Conservation (phyloP, 2,113 vertebrate species). For the Neotoma lepida region DNA sequence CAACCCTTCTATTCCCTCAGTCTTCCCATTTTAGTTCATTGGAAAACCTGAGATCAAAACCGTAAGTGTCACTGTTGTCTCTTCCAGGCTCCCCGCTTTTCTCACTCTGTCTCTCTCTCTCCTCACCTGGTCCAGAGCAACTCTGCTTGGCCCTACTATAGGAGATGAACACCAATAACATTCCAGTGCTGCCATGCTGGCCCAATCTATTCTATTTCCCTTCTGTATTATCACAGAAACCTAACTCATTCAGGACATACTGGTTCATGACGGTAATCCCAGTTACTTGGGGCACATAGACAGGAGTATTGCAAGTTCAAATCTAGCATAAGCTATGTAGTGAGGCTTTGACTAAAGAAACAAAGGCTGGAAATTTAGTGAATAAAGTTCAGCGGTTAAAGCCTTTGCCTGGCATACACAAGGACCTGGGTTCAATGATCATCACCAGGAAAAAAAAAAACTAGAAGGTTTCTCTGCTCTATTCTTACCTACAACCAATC, state of each 20-base stretch:
- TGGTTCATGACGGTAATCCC: not conserved
- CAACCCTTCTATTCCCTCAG: not conserved
- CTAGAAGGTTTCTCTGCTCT: not conserved
- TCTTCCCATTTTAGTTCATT: not conserved
- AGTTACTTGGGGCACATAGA: not conserved
- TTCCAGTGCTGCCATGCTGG: not conserved
- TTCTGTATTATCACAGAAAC: not conserved
- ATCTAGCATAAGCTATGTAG: not conserved
- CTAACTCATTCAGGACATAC: not conserved
- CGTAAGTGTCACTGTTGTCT: not conserved
- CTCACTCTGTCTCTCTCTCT: not conserved
- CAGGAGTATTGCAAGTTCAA: not conserved
- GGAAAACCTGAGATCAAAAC: slow-evolving; percentile 4
- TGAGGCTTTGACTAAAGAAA: not conserved
- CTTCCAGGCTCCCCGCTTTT: not conserved
- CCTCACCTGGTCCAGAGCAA: not conserved
- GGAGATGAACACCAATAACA: not conserved
- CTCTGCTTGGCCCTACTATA: not conserved
- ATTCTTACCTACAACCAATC: not conserved
- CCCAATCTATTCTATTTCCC: not conserved
- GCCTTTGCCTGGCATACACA: not conserved
- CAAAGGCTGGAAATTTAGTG: not conserved
- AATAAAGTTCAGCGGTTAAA: not conserved
- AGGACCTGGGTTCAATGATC: not conserved
- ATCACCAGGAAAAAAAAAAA: not conserved